A percentile compares a stretch with the other conserved stretches of the same genome.
These are phyloP conservation scores for Parauchenoglanis punctatus DNA, from an alignment of 2,797 vertebrate genomes.

Conservation along the genomic window DNA sequence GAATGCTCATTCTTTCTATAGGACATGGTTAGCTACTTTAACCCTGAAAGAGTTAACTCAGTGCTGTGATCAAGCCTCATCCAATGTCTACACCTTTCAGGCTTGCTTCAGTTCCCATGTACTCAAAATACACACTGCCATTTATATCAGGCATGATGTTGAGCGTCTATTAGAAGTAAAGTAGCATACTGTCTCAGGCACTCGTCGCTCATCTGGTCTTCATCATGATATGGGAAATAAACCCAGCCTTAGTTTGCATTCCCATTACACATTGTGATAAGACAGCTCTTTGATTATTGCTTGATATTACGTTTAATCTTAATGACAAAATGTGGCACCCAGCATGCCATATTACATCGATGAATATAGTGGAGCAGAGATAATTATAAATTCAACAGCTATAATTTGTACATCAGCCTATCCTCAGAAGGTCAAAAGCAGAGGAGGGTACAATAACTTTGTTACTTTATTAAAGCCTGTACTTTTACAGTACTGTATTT, in stretches of 20 bases:
- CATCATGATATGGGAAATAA: background rate
- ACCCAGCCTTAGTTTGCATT: background rate
- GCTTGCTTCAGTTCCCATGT: background rate
- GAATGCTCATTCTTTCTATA: background rate
- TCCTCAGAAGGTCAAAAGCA: background rate
- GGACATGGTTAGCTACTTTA: background rate
- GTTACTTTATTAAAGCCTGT: background rate
- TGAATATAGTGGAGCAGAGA: background rate
- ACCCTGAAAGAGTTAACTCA: background rate
- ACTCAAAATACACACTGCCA: background rate
- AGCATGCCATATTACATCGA: background rate
- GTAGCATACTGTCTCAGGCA: background rate
- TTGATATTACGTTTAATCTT: conserved; percentile 19
- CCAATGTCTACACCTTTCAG: background rate
- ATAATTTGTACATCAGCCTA: background rate
- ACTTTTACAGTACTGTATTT: background rate
- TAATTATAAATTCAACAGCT: background rate
- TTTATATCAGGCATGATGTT: background rate
- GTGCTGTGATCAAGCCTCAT: background rate
- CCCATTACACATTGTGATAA: background rate
- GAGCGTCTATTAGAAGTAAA: background rate
- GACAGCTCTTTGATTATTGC: background rate
- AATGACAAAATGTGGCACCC: background rate
- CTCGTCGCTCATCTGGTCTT: conserved; percentile 2
- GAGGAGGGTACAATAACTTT: background rate